These are phyloP conservation scores for Argopecten irradians DNA, from an alignment of 1,140 invertebrate genomes.

Conservation along the genomic window DNA sequence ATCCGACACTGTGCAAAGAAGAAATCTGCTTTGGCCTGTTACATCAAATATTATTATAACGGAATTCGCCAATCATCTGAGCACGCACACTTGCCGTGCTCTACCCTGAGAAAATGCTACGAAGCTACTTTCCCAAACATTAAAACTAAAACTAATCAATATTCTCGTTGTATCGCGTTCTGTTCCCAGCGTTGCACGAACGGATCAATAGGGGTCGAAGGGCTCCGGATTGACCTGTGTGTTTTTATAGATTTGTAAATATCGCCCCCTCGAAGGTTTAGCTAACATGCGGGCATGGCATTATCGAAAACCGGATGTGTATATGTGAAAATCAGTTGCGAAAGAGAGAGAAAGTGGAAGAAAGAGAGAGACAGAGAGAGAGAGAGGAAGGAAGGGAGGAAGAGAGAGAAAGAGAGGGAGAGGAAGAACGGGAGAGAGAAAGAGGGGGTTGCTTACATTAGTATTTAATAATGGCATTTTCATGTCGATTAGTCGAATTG, in stretches of 20 bases:
- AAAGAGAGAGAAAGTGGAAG: too few species aligned
- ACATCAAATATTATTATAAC: conserved; percentile 13
- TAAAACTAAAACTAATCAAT: not conserved
- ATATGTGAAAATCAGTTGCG: not conserved
- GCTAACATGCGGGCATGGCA: not conserved
- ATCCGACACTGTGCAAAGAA: not conserved
- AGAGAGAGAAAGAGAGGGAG: too few species aligned
- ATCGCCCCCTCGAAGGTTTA: conserved; percentile 13
- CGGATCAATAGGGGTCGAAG: not conserved
- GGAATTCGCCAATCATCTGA: not conserved
- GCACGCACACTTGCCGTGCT: not conserved
- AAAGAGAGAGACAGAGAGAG: not conserved
- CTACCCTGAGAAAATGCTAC: conserved; percentile 1
- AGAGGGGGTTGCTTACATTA: too few species aligned
- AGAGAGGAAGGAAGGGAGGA: too few species aligned
- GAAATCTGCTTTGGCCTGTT: not conserved
- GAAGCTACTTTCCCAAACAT: conserved; percentile 21
- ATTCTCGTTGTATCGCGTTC: not conserved
- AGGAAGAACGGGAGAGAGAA: too few species aligned
- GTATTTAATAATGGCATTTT: too few species aligned
- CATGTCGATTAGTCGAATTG: too few species aligned
- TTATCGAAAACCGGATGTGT: not conserved
- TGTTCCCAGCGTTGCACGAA: not conserved
- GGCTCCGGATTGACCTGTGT: conserved; percentile 19
- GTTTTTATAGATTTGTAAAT: conserved; percentile 23